These are phyloP conservation scores for Neomorphus geoffroyi DNA, from an alignment of 2,797 vertebrate genomes.

Conservation along the genomic window DNA sequence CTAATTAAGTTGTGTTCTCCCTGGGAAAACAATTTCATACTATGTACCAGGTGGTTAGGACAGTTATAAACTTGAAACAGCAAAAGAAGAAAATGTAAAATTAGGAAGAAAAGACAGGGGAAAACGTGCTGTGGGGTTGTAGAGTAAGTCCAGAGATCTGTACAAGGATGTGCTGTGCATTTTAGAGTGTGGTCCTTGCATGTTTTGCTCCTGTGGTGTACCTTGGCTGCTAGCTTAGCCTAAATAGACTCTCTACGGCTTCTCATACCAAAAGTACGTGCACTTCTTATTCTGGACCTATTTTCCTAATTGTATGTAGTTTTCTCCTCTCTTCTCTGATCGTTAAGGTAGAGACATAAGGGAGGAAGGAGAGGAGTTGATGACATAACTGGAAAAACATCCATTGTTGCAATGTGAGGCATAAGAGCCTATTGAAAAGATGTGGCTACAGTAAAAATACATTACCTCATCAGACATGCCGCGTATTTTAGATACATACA, in stretches of 20 bases:
- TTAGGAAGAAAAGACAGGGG: neutral
- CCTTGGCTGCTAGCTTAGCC: neutral
- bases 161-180: neutral
- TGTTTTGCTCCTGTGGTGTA: neutral
- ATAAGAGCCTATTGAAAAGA: neutral
- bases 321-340: neutral
- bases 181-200: neutral
- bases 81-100: neutral
- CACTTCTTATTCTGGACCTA: neutral
- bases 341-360: neutral
- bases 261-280: neutral
- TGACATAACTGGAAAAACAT: neutral
- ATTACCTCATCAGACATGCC: neutral
- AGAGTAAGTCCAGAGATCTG: neutral
- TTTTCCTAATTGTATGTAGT: neutral
- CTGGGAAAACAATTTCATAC: neutral
- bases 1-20: slow-evolving; percentile 21
- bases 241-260: neutral
- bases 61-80: neutral
- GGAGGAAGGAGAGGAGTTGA: neutral
- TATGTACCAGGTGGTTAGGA: neutral
- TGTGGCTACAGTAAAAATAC: neutral
- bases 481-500: neutral
- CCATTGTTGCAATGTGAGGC: fast-evolving
- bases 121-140: neutral